These are phyloP conservation scores for Heliconius melpomene DNA, from an alignment of 1,140 invertebrate genomes.

Conservation along the genomic window DNA sequence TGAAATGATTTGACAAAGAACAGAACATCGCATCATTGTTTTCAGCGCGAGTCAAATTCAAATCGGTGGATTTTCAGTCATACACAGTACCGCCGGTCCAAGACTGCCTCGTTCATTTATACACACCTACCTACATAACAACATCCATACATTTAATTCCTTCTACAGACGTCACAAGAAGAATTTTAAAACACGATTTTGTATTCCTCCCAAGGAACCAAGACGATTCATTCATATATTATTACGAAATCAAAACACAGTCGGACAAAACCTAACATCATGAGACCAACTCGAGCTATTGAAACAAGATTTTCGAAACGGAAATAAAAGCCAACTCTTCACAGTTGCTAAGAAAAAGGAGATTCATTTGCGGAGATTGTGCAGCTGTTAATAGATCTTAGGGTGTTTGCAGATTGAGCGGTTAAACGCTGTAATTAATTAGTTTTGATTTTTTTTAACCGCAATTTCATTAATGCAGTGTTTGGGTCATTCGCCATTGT, in stretches of 20 bases:
- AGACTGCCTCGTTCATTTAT: too few species aligned
- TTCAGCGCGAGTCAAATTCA: too few species aligned
- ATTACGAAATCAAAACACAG: constrained; percentile 36
- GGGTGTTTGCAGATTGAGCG: constrained; percentile 15
- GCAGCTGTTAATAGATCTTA: constrained; percentile 50
- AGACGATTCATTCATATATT: constrained; percentile 20
- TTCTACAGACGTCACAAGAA: not conserved
- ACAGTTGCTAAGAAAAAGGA: constrained; percentile 47
- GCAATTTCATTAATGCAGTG: not conserved
- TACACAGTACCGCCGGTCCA: too few species aligned
- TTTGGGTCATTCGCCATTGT: too few species aligned
- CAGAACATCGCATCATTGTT: too few species aligned
- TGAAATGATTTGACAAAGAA: too few species aligned
- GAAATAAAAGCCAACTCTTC: constrained; percentile 59
- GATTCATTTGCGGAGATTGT: constrained; percentile 61
- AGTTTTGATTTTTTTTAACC: not conserved
- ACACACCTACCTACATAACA: too few species aligned
- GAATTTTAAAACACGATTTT: not conserved
- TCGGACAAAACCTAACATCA: constrained; percentile 38
- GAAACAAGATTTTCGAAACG: constrained; percentile 54
- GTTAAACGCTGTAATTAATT: not conserved
- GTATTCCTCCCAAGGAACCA: constrained; percentile 9
- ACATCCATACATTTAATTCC: not conserved
- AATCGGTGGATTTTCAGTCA: too few species aligned
- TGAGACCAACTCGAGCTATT: constrained; percentile 42